A percentile compares a stretch with the other conserved stretches of the same genome.
phyloP scores from a whole-genome alignment of 2,888 invertebrate genomes.

The Nephrocerus scutellatus region DNA sequence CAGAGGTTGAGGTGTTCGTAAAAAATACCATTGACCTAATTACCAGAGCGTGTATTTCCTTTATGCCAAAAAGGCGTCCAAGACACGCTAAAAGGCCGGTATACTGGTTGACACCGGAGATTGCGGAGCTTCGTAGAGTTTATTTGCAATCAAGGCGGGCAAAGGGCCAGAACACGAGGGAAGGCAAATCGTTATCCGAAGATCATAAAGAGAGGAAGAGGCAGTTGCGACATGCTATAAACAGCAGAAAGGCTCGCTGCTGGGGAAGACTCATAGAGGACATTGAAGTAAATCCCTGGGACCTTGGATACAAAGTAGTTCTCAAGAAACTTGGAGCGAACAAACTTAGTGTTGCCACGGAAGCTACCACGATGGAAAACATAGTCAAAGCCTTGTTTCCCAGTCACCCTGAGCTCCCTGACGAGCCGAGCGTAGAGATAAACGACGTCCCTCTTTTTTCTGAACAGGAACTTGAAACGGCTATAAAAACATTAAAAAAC shows the following conservation, averaged over 20 bases:
- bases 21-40: neutral
- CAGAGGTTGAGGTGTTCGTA: neutral
- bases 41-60: neutral
- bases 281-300: neutral
- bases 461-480: neutral
- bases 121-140: neutral
- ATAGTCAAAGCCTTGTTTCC: neutral
- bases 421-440: neutral
- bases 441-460: neutral
- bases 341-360: too few species aligned
- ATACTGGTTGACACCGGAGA: neutral
- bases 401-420: neutral
- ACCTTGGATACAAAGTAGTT: neutral
- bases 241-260: neutral
- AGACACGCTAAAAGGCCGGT: neutral
- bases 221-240: neutral
- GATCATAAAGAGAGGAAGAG: neutral
- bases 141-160: neutral
- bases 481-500: neutral
- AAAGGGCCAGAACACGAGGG: neutral
- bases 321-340: neutral
- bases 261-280: neutral
- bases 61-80: neutral
- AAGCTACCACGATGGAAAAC: too few species aligned
- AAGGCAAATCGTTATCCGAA: too few species aligned